Conservation (phyloP, 1,140 invertebrate species). For the Leptinotarsa undecemlineata region DNA sequence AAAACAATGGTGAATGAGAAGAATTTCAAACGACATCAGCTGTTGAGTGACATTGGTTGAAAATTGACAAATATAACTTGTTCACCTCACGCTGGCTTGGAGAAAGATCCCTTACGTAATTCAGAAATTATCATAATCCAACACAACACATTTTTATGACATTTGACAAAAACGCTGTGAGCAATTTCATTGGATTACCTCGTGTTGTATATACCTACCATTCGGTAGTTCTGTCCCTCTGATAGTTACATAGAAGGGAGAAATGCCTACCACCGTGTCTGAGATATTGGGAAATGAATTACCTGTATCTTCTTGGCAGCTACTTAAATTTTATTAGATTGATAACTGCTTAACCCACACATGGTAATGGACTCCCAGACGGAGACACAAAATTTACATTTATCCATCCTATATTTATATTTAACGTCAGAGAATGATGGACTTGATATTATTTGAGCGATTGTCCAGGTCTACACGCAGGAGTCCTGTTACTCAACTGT, state of each 20-base stretch:
- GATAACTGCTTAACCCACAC: constrained; percentile 5
- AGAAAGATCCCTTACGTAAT: no score
- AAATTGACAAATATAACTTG: no score
- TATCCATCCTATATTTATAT: background rate
- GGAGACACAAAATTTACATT: constrained; percentile 6
- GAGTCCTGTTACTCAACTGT: background rate
- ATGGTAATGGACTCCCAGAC: constrained; percentile 5
- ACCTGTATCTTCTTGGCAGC: constrained; percentile 2
- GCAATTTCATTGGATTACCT: no score
- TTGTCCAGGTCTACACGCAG: background rate
- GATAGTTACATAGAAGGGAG: background rate
- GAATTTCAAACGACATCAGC: no score
- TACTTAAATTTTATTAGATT: constrained; percentile 4
- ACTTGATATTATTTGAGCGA: background rate
- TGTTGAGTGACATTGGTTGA: no score
- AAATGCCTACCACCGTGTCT: background rate
- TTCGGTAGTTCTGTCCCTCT: no score
- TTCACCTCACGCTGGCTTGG: no score
- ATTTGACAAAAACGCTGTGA: no score
- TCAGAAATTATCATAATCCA: no score
- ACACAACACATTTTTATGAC: no score
- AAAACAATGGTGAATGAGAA: no score
- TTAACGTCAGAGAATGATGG: background rate
- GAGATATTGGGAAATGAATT: constrained; percentile 2
- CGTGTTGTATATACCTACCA: no score